Base-by-base conservation (phyloP, 2,888 invertebrate genomes). In the Cerceris rybyensis region DNA sequence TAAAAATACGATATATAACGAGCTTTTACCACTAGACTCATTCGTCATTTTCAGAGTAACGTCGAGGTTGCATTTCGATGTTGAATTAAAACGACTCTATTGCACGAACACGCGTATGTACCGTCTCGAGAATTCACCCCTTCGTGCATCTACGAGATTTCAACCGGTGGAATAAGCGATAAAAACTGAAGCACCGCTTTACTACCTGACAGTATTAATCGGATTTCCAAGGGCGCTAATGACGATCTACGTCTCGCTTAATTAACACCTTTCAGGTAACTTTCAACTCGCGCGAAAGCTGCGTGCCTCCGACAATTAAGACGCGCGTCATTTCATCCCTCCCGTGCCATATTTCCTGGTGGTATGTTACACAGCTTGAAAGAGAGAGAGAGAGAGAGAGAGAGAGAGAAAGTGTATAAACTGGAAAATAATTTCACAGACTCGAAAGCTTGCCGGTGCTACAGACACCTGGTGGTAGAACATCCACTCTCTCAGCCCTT, bases 371-470 rank as follows among this genome's bases (percentile, higher is more conserved):
- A 13, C 4, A 4, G 28, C 28, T 1, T 28, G 28, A 28, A 28
- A 28, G 28, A 28, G 28, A 28, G 28, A 28, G 28, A 28, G 28
- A 28, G 28, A 28, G 28, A 28, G 28, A 28, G 28, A 28, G 28
- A 28, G 28, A 28, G 28, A 28, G 28, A 28, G 28, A 28, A 41
- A n/a, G 57, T 43, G 41, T 14, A 41, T 7, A 50, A 71, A 75
- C 75, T 66, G 57, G 66, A 66, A 69, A 79, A 79, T 75, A 79
- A 80, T 79, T 72, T 72, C 59, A 42, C 60, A 61, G 65, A 9
- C 42, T 64, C 70, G 58, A 42, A 41, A 54, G 14, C 52, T 59
- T 54, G 55, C 17, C 7, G 16, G 55, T 67, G 11, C 14, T n/a
- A 55, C n/a, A 42, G 54, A 16, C 61, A 63, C 42, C 72, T 13